phyloP scores from a whole-genome alignment of 2,888 invertebrate genomes.

The Latheticus oryzae region DNA sequence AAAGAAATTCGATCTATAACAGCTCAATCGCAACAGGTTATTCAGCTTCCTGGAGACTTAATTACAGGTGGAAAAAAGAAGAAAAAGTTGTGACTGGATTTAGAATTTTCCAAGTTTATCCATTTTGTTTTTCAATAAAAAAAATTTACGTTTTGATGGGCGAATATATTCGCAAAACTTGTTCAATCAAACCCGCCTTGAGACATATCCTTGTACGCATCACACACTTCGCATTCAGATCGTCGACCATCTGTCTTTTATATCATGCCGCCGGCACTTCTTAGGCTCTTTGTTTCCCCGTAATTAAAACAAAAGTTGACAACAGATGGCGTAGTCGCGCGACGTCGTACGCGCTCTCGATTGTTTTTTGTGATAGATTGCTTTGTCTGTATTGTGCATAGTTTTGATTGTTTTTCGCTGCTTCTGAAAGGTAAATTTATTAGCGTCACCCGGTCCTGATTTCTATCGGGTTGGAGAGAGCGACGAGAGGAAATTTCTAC shows the following conservation, averaged over 20 bases:
- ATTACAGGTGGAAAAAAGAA: constrained; percentile 25
- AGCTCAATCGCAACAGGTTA: constrained; percentile 31
- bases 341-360: constrained; percentile 50
- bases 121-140: no score
- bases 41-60: constrained; percentile 21
- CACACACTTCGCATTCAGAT: constrained; percentile 34
- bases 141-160: constrained; percentile 13
- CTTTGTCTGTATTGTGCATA: constrained; percentile 64
- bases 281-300: constrained; percentile 62
- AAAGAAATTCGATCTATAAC: constrained; percentile 19
- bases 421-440: constrained; percentile 63
- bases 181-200: constrained; percentile 29
- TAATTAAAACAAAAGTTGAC: constrained; percentile 65
- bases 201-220: constrained; percentile 10
- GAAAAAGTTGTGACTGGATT: constrained; percentile 9
- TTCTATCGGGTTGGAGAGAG: constrained; percentile 53
- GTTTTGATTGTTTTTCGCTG: constrained; percentile 64
- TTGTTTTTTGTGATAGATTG: constrained; percentile 65
- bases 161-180: constrained; percentile 37
- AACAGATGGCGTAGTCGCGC: constrained; percentile 59
- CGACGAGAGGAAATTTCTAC: no score
- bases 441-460: constrained; percentile 61
- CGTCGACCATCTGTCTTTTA: constrained; percentile 45
- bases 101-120: constrained; percentile 34
- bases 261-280: constrained; percentile 53